Evolutionary conservation across 2,888 invertebrate genomes (phyloP).

Genomic region (Habroteleia sp.): DNA sequence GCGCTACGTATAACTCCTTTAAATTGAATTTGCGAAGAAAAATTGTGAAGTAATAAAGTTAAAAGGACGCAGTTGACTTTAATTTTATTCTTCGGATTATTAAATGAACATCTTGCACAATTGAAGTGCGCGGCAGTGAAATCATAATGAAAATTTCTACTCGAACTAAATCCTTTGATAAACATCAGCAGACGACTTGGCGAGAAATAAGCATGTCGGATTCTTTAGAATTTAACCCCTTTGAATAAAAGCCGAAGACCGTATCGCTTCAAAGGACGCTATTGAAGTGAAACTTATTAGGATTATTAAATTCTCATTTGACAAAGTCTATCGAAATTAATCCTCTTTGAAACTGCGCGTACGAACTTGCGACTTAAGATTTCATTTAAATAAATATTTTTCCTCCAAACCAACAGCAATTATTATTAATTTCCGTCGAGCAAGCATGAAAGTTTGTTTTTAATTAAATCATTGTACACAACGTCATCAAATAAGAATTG

Average conservation of each 20-base stretch:
- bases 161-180: conserved; percentile 48
- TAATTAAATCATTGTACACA: too few relatives aligned
- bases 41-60: too few relatives aligned
- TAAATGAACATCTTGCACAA: conserved; percentile 39
- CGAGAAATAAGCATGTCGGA: conserved; percentile 45
- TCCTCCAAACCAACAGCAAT: too few relatives aligned
- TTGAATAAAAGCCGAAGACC: conserved; percentile 38
- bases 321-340: conserved; percentile 43
- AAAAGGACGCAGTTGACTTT: too few relatives aligned
- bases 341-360: conserved; percentile 24
- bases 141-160: conserved; percentile 47
- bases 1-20: too few relatives aligned
- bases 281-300: conserved; percentile 54
- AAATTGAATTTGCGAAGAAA: not conserved
- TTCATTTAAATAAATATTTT: too few relatives aligned
- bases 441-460: too few relatives aligned
- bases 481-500: too few relatives aligned
- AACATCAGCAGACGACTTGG: conserved; percentile 39
- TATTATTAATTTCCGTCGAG: too few relatives aligned
- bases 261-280: conserved; percentile 43
- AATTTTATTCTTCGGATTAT: conserved; percentile 16
- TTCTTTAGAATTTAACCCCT: conserved; percentile 55
- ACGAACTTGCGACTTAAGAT: too few relatives aligned
- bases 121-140: conserved; percentile 19
- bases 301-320: conserved; percentile 53